Base-by-base conservation (phyloP, 2,113 vertebrate species). In the Pelecanus crispus region DNA sequence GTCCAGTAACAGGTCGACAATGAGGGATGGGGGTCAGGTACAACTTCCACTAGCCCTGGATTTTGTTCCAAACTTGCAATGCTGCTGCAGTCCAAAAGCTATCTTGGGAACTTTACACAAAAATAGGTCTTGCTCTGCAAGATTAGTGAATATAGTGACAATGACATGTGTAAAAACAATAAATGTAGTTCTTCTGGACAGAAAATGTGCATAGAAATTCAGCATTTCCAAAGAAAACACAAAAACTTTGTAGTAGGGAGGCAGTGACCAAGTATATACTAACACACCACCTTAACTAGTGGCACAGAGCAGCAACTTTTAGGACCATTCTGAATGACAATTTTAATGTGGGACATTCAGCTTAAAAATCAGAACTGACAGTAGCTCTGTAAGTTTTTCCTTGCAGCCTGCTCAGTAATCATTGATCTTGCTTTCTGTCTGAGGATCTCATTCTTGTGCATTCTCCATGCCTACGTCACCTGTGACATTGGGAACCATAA, bases 91-190 rank as follows among this genome's bases (percentile, higher is more conserved):
- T 88, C 26, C 31, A 58, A 87, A 85, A 77, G 32, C 53, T 91
- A 47, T 91, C 90, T 80, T 74, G 44, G 77, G 89, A 91, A 36
- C 34, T 75, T 92, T 44, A 53, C 45, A 68, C 42, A 70, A 66
- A 90, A 95, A 79, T 92, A 90, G 56, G 38, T 91, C 75, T 90
- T 91, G 29, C 56, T 93, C 52, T 81, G 72, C 81, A 93, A 96
- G 92, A 79, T 61, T 90, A 63, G n/a, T 78, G 72, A 86, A 65
- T 81, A 40, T 44, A 85, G 55, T 81, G 36, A 53, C 70, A 90
- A 49, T 90, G 85, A 72, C 75, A 62, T 93, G 83, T 82, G 42
- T 80, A 71, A 86, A 94, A 92, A 56, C 49, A 47, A 58, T 59
- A 86, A 71, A 91, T 77, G 31, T 80, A 38, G 26, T 84, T 95